Evolutionary conservation across 2,888 invertebrate genomes (phyloP), one percentile per base, ranked within the genome.

Genomic region (Tanypteryx hageni): DNA sequence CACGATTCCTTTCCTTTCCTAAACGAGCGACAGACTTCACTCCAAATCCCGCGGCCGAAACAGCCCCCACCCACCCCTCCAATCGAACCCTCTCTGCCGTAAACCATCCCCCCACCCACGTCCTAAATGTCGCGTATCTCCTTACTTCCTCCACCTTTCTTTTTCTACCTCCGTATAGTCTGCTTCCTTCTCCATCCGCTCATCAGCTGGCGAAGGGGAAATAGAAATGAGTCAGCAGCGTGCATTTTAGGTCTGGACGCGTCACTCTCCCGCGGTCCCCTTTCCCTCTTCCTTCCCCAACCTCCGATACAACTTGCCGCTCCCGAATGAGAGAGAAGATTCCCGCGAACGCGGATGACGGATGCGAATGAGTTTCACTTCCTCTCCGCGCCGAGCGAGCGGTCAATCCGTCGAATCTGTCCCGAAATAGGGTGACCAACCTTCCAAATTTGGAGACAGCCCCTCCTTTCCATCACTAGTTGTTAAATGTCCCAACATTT

Each of bases 191-290:
- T 64, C 68, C 76, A 27, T 22, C 76, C 76, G 22, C 76, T 27
- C 76, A 76, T 76, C 76, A 76, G 76, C 76, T 76, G 76, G 27
- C 76, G 76, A 76, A 76, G 76, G 76, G 76, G 76, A 27, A 76
- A 76, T 76, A 76, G 76, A 76, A 76, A 76, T 76, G 76, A 76
- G 76, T 76, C 76, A 76, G 22, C 18, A 22, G 68, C 18, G 68
- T 22, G 76, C 76, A 76, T 76, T 76, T 76, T 76, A 27, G 76
- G 27, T 22, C 76, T 27, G 27, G 10, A 3, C 76, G 22, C 76
- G 22, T 22, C 22, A n/a, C 27, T n/a, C n/a, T n/a, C n/a, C n/a
- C n/a, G n/a, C n/a, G n/a, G 13, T 27, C 76, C 27, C 76, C 76
- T 10, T 14, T 76, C 22, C 1, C 68, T n/a, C 18, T 68, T 68